phyloP scores from a whole-genome alignment of 2,113 vertebrate genomes.

The Butorides virescens region DNA sequence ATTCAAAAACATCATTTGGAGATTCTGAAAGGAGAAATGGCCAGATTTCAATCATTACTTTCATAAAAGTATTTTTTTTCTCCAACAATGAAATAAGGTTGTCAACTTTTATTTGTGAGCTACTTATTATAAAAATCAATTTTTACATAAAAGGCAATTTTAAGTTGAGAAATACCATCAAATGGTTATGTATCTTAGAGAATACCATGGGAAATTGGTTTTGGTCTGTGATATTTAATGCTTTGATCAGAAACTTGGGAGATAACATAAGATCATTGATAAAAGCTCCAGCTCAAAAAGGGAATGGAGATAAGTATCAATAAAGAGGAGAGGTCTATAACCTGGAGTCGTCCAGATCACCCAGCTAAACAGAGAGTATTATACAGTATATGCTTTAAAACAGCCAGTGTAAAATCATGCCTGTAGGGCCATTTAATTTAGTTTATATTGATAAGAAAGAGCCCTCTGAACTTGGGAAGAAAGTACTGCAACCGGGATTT shows the following conservation, averaged over 20 bases:
- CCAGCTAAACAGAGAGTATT: neutral
- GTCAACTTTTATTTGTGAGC: neutral
- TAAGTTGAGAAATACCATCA: neutral
- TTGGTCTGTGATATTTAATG: neutral
- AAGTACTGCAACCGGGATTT: neutral
- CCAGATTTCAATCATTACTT: neutral
- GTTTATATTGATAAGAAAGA: neutral
- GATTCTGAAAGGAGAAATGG: neutral
- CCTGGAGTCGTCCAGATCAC: neutral
- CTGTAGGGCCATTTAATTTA: neutral
- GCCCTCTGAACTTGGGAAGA: neutral
- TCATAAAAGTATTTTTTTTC: neutral
- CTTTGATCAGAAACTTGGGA: neutral
- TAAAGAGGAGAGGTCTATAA: neutral
- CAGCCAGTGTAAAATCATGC: neutral
- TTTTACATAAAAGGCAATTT: constrained; percentile 21
- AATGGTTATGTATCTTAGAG: neutral
- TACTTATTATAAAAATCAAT: neutral
- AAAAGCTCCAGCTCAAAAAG: neutral
- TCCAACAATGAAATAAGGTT: neutral
- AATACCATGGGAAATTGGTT: neutral
- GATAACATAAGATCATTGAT: neutral
- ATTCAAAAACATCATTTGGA: neutral
- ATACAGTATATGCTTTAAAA: neutral
- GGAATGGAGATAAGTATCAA: neutral